Evolutionary conservation across 2,888 invertebrate genomes (phyloP).

Genomic region (Pandemis cinnamomeana): DNA sequence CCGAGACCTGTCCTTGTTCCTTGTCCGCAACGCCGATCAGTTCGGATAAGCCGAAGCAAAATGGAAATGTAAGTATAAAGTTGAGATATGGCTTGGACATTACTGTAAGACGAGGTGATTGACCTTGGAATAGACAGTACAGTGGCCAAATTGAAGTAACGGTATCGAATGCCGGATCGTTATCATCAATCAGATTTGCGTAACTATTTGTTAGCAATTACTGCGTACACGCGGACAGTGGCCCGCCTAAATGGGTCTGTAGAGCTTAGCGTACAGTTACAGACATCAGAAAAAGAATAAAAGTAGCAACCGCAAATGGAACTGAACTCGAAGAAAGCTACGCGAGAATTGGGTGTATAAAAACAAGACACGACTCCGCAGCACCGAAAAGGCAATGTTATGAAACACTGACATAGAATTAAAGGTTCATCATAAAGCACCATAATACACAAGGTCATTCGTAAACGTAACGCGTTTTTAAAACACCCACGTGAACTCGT

Average conservation of each 20-base stretch:
- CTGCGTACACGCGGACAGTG: constrained; percentile 60
- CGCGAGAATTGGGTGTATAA: constrained; percentile 3
- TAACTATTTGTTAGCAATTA: constrained; percentile 81
- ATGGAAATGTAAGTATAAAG: constrained; percentile 45
- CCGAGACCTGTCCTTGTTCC: constrained; percentile 34
- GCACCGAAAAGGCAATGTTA: constrained; percentile 31
- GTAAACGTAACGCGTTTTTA: constrained; percentile 51
- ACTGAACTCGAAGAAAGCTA: constrained; percentile 45
- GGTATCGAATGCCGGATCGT: constrained; percentile 70
- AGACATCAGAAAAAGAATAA: constrained; percentile 42
- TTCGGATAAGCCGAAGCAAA: constrained; percentile 29
- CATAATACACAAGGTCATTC: constrained; percentile 57
- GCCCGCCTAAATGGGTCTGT: constrained; percentile 60
- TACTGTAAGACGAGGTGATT: constrained; percentile 63
- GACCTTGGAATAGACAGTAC: constrained; percentile 67
- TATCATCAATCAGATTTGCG: constrained; percentile 83
- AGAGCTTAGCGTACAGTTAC: constrained; percentile 69
- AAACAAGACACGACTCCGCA: constrained; percentile 2
- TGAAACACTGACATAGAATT: constrained; percentile 24
- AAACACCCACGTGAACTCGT: constrained; percentile 53
- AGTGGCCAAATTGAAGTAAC: constrained; percentile 82
- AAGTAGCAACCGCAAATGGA: constrained; percentile 38
- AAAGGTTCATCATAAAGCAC: constrained; percentile 42
- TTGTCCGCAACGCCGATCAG: constrained; percentile 23
- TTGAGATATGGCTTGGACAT: constrained; percentile 56